A percentile compares a stretch with the other conserved stretches of the same genome.
These are phyloP conservation scores for Netelia melanura DNA, from an alignment of 2,888 invertebrate species.

Conservation along the genomic window DNA sequence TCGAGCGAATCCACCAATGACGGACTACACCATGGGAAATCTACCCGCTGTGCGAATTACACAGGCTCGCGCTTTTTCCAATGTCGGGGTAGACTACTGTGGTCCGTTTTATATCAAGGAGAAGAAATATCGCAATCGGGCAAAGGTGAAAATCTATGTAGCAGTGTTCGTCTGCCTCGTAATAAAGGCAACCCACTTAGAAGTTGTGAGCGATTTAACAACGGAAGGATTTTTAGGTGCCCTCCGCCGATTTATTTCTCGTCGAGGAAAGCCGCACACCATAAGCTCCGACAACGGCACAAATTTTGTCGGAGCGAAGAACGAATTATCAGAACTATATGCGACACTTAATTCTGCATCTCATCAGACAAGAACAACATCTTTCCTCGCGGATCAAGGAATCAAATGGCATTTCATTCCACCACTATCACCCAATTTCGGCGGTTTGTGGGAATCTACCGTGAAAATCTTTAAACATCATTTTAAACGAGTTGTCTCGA, in stretches of 20 bases:
- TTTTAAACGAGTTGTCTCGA: constrained; percentile 65
- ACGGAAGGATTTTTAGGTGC: constrained; percentile 20
- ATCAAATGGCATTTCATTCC: constrained; percentile 74
- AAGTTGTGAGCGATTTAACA: constrained; percentile 35
- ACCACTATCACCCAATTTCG: constrained; percentile 71
- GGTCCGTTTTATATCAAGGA: constrained; percentile 48
- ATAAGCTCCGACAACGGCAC: constrained; percentile 44
- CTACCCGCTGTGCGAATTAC: constrained; percentile 76
- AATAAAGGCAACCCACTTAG: constrained; percentile 41
- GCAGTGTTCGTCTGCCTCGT: constrained; percentile 30
- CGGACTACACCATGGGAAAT: constrained; percentile 76
- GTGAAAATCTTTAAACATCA: constrained; percentile 72
- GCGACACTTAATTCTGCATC: not conserved
- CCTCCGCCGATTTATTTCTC: constrained; percentile 26
- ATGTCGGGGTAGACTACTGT: constrained; percentile 75
- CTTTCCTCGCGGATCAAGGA: constrained; percentile 37
- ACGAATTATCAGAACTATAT: constrained; percentile 23
- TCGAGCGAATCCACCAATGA: constrained; percentile 62
- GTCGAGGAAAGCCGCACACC: not conserved
- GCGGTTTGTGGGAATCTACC: constrained; percentile 53
- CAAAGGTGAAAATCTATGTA: constrained; percentile 25
- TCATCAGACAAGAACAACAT: not conserved
- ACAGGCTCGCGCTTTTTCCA: constrained; percentile 69
- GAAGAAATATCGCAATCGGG: constrained; percentile 37
- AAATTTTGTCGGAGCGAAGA: constrained; percentile 46